Base-by-base conservation (phyloP, 2,888 invertebrate genomes). In the Pinctada fucata region DNA sequence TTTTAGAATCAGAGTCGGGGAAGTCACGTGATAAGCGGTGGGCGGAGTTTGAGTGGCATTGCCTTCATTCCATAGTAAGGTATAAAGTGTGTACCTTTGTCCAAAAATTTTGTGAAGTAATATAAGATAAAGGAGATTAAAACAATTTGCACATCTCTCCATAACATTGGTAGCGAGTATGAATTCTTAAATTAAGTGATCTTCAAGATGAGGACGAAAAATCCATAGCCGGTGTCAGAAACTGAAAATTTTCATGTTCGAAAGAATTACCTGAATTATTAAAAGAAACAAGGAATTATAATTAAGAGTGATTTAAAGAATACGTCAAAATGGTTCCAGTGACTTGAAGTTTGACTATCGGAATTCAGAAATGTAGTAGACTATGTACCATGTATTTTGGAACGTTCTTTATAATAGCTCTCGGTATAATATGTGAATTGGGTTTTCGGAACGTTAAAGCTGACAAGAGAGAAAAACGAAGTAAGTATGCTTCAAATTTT, bases 401-500 rank as follows among this genome's bases (percentile, higher is more conserved):
- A 68, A 68, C 16, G 13, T 68, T 68, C 10, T 68, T 45, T 10
- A 45, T 47, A 45, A 31, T 68, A 45, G 47, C 48, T 45, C 68
- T 68, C 31, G 31, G 31, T 68, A 45, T 68, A 13, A n/a, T 73
- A 73, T 73, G 73, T 73, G 66, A 73, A 47, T 48, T 73, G 45
- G 48, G 48, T 49, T 49, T 65, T 4, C 47, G 73, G 73, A 73
- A 65, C 5, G 73, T 66, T 31, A 73, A 64, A 66, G 65, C 73
- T n/a, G 73, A 73, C 48, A 65, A 63, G 47, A 64, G 73, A 51
- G 65, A 65, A 48, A 73, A 73, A 66, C 65, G 73, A 63, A 73
- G 73, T 73, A 66, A 73, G 73, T 73, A 16, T 10, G 45, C 31
- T 31, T 13, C 6, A 58, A 58, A 10, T 10, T 58, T 58, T 58